Base-by-base conservation (phyloP, 2,797 vertebrate species). In the Enteromius treurensis region DNA sequence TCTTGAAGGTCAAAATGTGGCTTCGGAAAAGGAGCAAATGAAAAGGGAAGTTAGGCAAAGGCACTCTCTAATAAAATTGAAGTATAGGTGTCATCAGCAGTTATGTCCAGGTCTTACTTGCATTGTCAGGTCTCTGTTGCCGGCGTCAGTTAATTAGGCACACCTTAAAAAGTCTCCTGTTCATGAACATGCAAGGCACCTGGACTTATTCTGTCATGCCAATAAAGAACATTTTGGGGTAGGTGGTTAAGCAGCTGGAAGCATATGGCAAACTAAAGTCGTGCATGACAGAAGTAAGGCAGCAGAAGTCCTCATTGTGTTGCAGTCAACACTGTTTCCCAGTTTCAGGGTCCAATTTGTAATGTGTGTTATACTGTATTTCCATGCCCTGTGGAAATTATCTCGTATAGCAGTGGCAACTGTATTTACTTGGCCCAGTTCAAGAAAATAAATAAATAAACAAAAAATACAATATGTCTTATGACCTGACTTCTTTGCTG, bases 401-500 rank as follows among this genome's bases (percentile, higher is more conserved):
- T 70, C 69, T 82, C 55, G 23, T 69, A 40, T 77, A 65, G 26
- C 62, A 74, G 40, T 53, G 6, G n/a, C 47, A 70, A 62, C 73
- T 82, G 73, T 77, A 70, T 87, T 88, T 85, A 86, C 87, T 77
- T 77, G 40, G 21, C 34, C 69, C 77, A 73, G 49, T 84, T 49
- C 51, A 29, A 45, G 21, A 8, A 40, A 75, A n/a, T 65, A 15
- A 51, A 73, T 11, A 45, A 45, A 37, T 37, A 37, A 37, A 37
- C 1, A 21, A 53, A 34, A 76, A 90, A 15, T 82, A 60, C 71
- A 89, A 91, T 91, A 77, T 87, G 91, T 89, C 90, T 85, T 92
- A 92, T 93, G 90, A 94, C 90, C 90, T 90, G 91, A 86, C 89
- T 93, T 88, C 89, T 92, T 92, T 94, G 92, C 95, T 94, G 90